These are phyloP conservation scores for Philereme transversata DNA, from an alignment of 2,888 invertebrate species.

Conservation along the genomic window DNA sequence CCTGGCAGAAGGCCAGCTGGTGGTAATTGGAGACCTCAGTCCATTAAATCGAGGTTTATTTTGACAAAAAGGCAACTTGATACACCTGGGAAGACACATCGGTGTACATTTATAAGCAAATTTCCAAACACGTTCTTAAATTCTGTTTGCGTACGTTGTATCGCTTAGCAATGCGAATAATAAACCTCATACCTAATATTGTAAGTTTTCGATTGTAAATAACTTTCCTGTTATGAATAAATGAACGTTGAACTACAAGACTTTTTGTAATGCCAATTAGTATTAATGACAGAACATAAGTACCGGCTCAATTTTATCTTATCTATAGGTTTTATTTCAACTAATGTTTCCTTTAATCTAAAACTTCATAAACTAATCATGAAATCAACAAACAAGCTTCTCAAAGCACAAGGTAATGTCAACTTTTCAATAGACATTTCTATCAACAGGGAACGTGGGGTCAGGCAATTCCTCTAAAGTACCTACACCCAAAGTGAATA, in stretches of 20 bases:
- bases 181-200: too few species aligned
- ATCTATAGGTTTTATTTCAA: background rate
- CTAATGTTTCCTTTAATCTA: constrained; percentile 1
- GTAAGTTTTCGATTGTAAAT: too few species aligned
- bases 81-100: constrained; percentile 28
- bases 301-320: too few species aligned
- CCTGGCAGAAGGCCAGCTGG: constrained; percentile 28
- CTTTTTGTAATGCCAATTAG: too few species aligned
- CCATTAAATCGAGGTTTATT: constrained; percentile 31
- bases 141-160: too few species aligned
- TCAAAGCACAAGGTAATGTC: constrained; percentile 45
- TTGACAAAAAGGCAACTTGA: constrained; percentile 29
- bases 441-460: constrained; percentile 42
- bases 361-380: constrained; percentile 4
- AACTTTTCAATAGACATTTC: constrained; percentile 48
- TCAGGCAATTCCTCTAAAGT: constrained; percentile 32
- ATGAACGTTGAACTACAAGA: too few species aligned
- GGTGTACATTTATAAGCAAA: constrained; percentile 11
- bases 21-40: constrained; percentile 29
- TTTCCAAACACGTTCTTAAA: constrained; percentile 9
- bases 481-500: constrained; percentile 30
- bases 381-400: constrained; percentile 28
- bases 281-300: too few species aligned
- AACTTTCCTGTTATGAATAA: too few species aligned
- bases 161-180: too few species aligned